These are phyloP conservation scores for Noctua fimbriata DNA, from an alignment of 2,888 invertebrate genomes.

Conservation along the genomic window DNA sequence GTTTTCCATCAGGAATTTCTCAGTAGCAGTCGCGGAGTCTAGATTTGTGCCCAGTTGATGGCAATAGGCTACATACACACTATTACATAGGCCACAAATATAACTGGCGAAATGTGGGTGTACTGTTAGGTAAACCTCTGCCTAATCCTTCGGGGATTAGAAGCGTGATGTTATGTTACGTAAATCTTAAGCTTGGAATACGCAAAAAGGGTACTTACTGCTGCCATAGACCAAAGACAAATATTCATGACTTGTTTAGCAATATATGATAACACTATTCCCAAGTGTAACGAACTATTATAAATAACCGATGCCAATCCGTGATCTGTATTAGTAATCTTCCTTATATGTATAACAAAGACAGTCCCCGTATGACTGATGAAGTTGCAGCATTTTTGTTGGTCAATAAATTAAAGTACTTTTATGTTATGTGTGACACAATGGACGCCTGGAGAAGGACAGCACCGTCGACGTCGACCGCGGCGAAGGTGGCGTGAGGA, in stretches of 20 bases:
- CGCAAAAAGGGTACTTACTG: neutral
- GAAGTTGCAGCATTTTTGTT: constrained; percentile 7
- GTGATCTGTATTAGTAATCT: neutral
- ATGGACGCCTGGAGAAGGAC: no score
- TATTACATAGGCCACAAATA: neutral
- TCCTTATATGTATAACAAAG: constrained; percentile 24
- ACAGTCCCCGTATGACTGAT: constrained; percentile 9
- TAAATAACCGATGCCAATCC: neutral
- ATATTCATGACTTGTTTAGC: constrained; percentile 45
- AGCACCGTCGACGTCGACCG: no score
- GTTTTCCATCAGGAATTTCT: neutral
- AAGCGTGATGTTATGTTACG: neutral
- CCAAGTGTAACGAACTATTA: constrained; percentile 1
- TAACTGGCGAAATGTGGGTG: neutral
- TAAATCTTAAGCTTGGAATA: neutral
- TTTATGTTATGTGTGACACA: no score
- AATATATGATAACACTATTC: constrained; percentile 39
- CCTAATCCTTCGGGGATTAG: neutral
- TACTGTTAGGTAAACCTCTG: neutral
- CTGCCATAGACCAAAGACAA: constrained; percentile 1
- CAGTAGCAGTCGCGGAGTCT: neutral
- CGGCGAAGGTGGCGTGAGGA: no score
- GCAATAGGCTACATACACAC: neutral
- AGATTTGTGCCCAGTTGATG: neutral
- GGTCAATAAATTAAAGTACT: neutral